These are phyloP conservation scores for Drosophila merina DNA, from an alignment of 2,888 invertebrate species.

Conservation along the genomic window DNA sequence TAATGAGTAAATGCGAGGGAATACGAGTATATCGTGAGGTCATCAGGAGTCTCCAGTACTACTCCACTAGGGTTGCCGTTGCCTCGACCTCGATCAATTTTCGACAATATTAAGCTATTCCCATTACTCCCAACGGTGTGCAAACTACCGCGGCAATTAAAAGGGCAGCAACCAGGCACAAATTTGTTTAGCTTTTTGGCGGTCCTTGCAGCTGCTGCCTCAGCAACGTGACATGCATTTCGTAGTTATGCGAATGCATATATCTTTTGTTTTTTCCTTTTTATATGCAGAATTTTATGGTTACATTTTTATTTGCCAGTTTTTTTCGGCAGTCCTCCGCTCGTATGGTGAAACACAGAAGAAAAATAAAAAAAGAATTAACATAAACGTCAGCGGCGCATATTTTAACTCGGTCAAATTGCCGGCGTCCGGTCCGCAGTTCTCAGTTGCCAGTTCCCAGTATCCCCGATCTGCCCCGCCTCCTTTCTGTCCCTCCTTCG, in stretches of 20 bases:
- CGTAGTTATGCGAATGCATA: slow-evolving; percentile 28
- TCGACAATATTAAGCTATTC: slow-evolving; percentile 73
- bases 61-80: slow-evolving; percentile 9
- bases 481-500: slow-evolving; percentile 10
- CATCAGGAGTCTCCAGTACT: slow-evolving; percentile 11
- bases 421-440: slow-evolving; percentile 67
- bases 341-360: slow-evolving; percentile 14
- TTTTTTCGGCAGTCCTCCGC: slow-evolving; percentile 25
- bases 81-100: slow-evolving; percentile 53
- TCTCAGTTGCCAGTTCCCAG: slow-evolving; percentile 7
- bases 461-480: slow-evolving; percentile 6
- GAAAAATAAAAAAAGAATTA: slow-evolving; percentile 52
- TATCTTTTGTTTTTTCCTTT: slow-evolving; percentile 13
- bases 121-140: slow-evolving; percentile 19
- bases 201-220: slow-evolving; percentile 55
- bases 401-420: slow-evolving; percentile 79
- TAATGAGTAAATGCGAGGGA: slow-evolving; percentile 63
- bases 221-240: slow-evolving; percentile 70
- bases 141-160: slow-evolving; percentile 64
- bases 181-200: slow-evolving; percentile 51
- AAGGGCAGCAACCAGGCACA: slow-evolving; percentile 55
- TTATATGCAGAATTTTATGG: slow-evolving; percentile 49
- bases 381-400: slow-evolving; percentile 75
- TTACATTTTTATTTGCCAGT: slow-evolving; percentile 46
- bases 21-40: slow-evolving; percentile 28